Base-by-base conservation (phyloP, 2,888 invertebrate species). In the Bedellia somnulentella region DNA sequence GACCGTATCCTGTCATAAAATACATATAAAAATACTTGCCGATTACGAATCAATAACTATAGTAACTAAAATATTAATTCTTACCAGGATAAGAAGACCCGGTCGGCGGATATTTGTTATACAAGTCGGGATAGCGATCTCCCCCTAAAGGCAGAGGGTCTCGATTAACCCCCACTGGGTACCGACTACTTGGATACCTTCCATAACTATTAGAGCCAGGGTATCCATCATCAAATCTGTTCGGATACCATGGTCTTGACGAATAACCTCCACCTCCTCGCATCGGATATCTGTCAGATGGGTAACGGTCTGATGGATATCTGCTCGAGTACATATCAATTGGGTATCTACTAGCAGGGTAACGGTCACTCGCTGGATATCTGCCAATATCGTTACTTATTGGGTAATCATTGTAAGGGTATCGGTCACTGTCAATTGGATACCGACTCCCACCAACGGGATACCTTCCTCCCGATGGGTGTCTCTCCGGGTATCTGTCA, bases 81-180 rank as follows among this genome's bases (percentile, higher is more conserved):
- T 70, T 60, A 75, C 75, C 75, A 46, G 68, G 70, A 46, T 66
- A 71, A 47, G 73, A 70, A 37, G 73, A 66, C 60, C 73, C 73
- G 62, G 67, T 68, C 60, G 75, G 73, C 60, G 81, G 81, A 71
- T 79, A 80, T 52, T 80, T 76, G 44, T 79, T 77, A 51, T 76
- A 70, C 36, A 71, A 45, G 43, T 70, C 63, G 28, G 78, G 76
- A 46, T 73, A 73, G 41, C 78, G 67, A 42, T 71, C 70, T 21
- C 71, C 75, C 26, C 76, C 78, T 28, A 60, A 48, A 17, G 80
- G 80, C 44, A 63, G 58, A 21, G 78, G 75, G 42, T 75, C 75
- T 37, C 70, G 59, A 43, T 76, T 73, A 5, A 73, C 66, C 10
- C 75, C 75, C 25, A 75, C 71, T 21, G 73, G 71, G 43, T 73